Percentiles rank a stretch among this genome's conserved stretches.
phyloP scores from a whole-genome alignment of 2,888 invertebrate species.

The Drosophila pseudotalamancana region DNA sequence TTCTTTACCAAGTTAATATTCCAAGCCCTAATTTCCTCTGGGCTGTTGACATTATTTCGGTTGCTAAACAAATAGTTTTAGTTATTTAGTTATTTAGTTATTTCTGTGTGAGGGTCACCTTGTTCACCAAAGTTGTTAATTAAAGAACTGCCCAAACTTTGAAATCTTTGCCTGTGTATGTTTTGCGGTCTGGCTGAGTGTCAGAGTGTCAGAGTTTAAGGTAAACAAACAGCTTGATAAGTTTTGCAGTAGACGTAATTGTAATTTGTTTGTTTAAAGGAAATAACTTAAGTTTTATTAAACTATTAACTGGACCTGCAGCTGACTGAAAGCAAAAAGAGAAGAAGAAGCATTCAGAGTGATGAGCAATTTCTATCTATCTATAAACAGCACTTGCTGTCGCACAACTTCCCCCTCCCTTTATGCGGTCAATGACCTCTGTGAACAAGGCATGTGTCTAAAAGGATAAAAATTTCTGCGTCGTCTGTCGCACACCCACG shows the following conservation, averaged over 20 bases:
- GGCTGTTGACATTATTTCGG: conserved; percentile 41
- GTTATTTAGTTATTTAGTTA: conserved; percentile 42
- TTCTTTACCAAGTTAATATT: conserved; percentile 10
- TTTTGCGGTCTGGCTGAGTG: conserved; percentile 6
- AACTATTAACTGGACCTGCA: neutral
- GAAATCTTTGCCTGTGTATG: conserved; percentile 26
- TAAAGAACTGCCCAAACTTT: conserved; percentile 53
- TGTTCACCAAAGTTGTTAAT: conserved; percentile 61
- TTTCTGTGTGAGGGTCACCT: conserved; percentile 31
- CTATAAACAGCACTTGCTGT: conserved; percentile 1
- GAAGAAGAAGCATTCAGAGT: too few relatives aligned
- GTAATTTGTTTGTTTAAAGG: conserved; percentile 15
- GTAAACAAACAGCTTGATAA: conserved; percentile 24
- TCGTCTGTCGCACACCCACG: conserved; percentile 42
- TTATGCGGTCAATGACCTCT: conserved; percentile 55
- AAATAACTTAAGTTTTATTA: neutral
- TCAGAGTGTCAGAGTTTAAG: neutral
- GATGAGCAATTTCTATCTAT: too few relatives aligned
- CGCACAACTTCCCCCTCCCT: conserved; percentile 1
- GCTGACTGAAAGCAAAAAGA: neutral
- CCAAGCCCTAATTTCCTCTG: conserved; percentile 25
- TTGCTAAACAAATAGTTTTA: conserved; percentile 52
- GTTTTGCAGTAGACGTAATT: conserved; percentile 18
- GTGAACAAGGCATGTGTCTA: conserved; percentile 33
- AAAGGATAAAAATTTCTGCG: conserved; percentile 71